Percentiles rank a stretch among this genome's conserved stretches.
phyloP scores from a whole-genome alignment of 2,113 vertebrate genomes.

The Stegostoma tigrinum region DNA sequence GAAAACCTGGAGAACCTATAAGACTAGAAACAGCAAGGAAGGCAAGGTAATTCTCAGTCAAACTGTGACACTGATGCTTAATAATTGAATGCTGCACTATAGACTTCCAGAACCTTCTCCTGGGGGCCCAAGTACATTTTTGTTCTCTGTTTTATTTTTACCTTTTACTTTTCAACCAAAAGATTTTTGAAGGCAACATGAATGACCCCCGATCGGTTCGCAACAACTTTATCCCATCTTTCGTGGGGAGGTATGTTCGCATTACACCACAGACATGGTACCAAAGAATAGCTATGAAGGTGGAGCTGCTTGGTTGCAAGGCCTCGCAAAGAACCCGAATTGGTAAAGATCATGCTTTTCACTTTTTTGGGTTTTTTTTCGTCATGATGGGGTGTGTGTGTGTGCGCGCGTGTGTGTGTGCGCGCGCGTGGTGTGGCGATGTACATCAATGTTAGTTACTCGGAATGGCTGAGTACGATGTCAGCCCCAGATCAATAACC shows the following conservation, averaged over 20 bases:
- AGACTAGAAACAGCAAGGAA: slow-evolving; percentile 55
- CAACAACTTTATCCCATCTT: slow-evolving; percentile 65
- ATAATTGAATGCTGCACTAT: not conserved
- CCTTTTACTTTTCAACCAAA: not conserved
- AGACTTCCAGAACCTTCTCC: not conserved
- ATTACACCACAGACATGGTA: slow-evolving; percentile 61
- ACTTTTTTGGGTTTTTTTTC: not conserved
- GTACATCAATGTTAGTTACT: not conserved
- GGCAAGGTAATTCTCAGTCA: slow-evolving; percentile 56
- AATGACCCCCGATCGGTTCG: slow-evolving; percentile 57
- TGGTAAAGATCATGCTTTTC: slow-evolving; percentile 41
- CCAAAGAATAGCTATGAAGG: slow-evolving; percentile 50
- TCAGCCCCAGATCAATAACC: not conserved
- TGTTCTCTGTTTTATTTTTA: not conserved
- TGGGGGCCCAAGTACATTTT: not conserved
- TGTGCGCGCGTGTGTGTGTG: not conserved
- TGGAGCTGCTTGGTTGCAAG: slow-evolving; percentile 67
- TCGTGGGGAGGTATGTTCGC: slow-evolving; percentile 63
- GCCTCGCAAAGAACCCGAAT: slow-evolving; percentile 40
- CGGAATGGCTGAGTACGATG: too few species aligned
- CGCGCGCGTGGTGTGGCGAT: too few species aligned
- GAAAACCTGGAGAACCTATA: slow-evolving; percentile 70
- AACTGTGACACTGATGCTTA: not conserved
- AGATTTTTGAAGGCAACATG: slow-evolving; percentile 68
- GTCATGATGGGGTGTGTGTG: not conserved